These are phyloP conservation scores for Petrocephalus sullivani DNA, from an alignment of 2,797 vertebrate species.

Conservation along the genomic window DNA sequence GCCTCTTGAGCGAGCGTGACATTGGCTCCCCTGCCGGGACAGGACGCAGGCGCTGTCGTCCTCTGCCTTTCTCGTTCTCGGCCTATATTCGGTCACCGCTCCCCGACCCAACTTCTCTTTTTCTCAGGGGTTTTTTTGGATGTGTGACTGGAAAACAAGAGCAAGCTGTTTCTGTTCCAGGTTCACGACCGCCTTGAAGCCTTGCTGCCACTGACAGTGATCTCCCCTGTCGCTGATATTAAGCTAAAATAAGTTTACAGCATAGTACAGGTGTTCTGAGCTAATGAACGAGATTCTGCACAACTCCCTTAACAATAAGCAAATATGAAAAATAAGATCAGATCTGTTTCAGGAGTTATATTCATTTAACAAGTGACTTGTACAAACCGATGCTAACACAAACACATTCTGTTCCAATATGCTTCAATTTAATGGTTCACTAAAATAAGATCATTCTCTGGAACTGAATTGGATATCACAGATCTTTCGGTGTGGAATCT, in stretches of 20 bases:
- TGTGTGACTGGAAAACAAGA: constrained; percentile 18
- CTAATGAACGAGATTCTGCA: not conserved
- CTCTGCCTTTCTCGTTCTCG: not conserved
- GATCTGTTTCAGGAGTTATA: not conserved
- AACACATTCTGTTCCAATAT: not conserved
- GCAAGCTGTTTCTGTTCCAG: not conserved
- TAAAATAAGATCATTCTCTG: not conserved
- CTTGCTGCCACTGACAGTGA: not conserved
- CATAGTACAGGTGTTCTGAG: not conserved
- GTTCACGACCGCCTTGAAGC: not conserved
- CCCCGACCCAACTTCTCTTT: not conserved
- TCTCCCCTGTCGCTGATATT: not conserved
- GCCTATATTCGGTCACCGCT: not conserved
- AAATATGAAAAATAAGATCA: not conserved
- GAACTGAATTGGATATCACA: not conserved
- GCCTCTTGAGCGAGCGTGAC: not conserved
- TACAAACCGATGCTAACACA: not conserved
- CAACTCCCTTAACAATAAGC: not conserved
- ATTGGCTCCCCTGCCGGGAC: not conserved
- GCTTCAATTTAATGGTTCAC: not conserved
- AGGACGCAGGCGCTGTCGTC: no score
- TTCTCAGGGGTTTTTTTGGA: not conserved
- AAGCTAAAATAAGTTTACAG: not conserved
- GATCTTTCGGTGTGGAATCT: not conserved
- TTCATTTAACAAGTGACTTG: not conserved